A percentile compares a stretch with the other conserved stretches of the same genome.
Conservation (phyloP, 2,888 invertebrate species). For the Xestia sexstrigata region DNA sequence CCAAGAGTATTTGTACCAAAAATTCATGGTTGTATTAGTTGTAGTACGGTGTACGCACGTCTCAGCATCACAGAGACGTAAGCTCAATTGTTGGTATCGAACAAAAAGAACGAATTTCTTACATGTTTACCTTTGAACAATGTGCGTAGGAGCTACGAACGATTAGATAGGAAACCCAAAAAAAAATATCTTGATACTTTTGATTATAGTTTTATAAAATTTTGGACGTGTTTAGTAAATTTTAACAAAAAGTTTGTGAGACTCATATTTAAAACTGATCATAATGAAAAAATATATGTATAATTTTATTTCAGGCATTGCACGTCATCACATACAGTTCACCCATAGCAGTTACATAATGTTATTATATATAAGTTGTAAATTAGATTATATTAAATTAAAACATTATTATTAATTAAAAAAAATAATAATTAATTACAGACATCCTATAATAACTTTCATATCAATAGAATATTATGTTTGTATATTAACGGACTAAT, state of each 20-base stretch:
- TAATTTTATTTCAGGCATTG: too few species aligned
- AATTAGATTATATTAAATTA: too few species aligned
- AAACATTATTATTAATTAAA: too few species aligned
- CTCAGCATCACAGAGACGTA: slow-evolving; percentile 73
- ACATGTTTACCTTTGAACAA: slow-evolving; percentile 85
- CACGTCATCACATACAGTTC: too few species aligned
- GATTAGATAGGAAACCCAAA: slow-evolving; percentile 62
- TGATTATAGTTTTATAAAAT: neutral
- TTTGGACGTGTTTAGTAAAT: too few species aligned
- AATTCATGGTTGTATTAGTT: slow-evolving; percentile 74
- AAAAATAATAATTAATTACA: too few species aligned
- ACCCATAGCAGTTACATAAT: too few species aligned
- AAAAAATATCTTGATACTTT: slow-evolving; percentile 75
- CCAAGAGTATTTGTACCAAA: slow-evolving; percentile 79
- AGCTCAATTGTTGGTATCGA: slow-evolving; percentile 78
- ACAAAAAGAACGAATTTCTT: slow-evolving; percentile 83
- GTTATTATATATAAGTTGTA: too few species aligned
- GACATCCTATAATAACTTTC: neutral
- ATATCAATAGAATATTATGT: slow-evolving; percentile 2
- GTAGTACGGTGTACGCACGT: slow-evolving; percentile 66
- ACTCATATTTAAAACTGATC: slow-evolving; percentile 5
- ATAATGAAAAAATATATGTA: too few species aligned
- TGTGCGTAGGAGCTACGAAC: slow-evolving; percentile 82
- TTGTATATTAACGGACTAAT: slow-evolving; percentile 23
- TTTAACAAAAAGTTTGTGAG: too few species aligned